Evolutionary conservation across 2,888 invertebrate species (phyloP), one percentile per base, ranked within the genome.

Genomic region (Cephalotes varians): DNA sequence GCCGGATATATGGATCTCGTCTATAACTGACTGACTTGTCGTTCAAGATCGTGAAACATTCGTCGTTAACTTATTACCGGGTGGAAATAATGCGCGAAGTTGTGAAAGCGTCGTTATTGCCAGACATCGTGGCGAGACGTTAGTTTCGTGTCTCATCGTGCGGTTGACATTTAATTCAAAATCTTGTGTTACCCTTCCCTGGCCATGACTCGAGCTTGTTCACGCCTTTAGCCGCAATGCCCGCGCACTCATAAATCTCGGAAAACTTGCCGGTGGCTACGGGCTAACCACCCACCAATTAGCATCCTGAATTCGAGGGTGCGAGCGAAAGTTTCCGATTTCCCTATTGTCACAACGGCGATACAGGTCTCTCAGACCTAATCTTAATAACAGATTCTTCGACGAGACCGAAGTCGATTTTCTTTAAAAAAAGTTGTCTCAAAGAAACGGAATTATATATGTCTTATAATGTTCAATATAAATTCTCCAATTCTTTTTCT

Each of bases 141-240:
- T 88, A 86, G 86, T 86, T 86, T 74, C 81, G 83, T 65, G 67
- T 81, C 86, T 88, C 92, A 90, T 90, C 90, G 89, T 92, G 92
- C 85, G 92, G 92, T 92, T 91, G 91, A 90, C 91, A 87, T 89
- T 87, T 91, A 92, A 92, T 92, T 91, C 90, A 86, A 84, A 84
- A 85, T 86, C 86, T 87, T 85, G 86, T 85, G 89, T 86, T 87
- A 84, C 89, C 87, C 88, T 87, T 85, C 87, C 88, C 85, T 85
- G 79, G 60, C 40, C 80, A 69, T 62, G 88, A 82, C 82, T 79
- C 80, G 51, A 73, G 88, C 84, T 82, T 84, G 58, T 82, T 84
- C 88, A 44, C 51, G 65, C 49, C 82, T 80, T 73, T 85, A 71
- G 77, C 56, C 77, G 12, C 72, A 72, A 31, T 56, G 72, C 67